A percentile compares a stretch with the other conserved stretches of the same genome.
These are phyloP conservation scores for Epizoanthus illoricatus DNA, from an alignment of 92 coral and sea anemone species.

Conservation along the genomic window DNA sequence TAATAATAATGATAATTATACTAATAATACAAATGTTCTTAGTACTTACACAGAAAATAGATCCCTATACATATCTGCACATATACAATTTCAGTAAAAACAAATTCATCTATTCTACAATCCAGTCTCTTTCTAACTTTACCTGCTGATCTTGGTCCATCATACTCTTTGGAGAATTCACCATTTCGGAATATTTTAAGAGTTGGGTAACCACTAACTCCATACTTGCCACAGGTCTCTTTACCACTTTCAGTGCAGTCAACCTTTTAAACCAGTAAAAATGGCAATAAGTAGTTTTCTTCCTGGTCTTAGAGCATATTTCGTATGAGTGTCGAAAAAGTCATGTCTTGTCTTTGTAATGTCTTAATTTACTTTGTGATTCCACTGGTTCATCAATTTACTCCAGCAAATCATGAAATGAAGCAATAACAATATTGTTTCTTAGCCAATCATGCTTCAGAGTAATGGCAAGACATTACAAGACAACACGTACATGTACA, in stretches of 20 bases:
- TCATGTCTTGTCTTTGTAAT: too few relatives aligned
- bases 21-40: background rate
- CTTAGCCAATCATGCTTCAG: too few relatives aligned
- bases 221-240: conserved; percentile 82
- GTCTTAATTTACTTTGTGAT: too few relatives aligned
- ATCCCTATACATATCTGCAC: background rate
- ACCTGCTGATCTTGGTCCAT: conserved; percentile 88
- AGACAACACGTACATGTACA: too few relatives aligned
- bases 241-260: conserved; percentile 93
- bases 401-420: too few relatives aligned
- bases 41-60: background rate
- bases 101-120: too few relatives aligned
- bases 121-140: background rate
- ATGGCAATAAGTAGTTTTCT: background rate
- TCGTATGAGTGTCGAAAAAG: too few relatives aligned
- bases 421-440: too few relatives aligned
- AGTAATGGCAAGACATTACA: too few relatives aligned
- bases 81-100: background rate
- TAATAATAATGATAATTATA: background rate
- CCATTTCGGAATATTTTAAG: conserved; percentile 95
- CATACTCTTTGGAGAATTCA: conserved; percentile 77
- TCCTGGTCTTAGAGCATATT: background rate
- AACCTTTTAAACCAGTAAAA: conserved; percentile 55
- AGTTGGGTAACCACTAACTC: conserved; percentile 97
- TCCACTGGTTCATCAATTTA: too few relatives aligned